Base-by-base conservation (phyloP, 2,113 vertebrate species). In the Vidua macroura region DNA sequence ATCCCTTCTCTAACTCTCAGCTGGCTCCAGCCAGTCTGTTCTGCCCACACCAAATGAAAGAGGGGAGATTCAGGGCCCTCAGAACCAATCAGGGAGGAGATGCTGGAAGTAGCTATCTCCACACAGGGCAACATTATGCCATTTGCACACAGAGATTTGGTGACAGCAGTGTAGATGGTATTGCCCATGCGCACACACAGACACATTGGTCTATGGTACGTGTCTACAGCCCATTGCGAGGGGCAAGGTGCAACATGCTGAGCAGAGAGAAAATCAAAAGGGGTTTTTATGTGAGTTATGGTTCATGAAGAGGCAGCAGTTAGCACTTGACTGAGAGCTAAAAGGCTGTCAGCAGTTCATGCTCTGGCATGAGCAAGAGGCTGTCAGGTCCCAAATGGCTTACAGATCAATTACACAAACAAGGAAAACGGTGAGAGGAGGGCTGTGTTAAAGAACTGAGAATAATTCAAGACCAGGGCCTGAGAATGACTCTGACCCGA, bases 191-290 rank as follows among this genome's bases (percentile, higher is more conserved):
- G 1, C 2, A 4, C 5, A 1, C 30, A 17, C 17, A 37, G 13
- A 41, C 35, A 56, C 0, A 1, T 0, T 1, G 9, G 49, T 52
- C 11, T 7, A 1, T 0, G 0, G 53, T 8, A 49, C 30, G 41
- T 53, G 31, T 17, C 30, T 60, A 25, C 18, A 46, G 31, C 31
- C 19, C 48, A 24, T 27, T 7, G 2, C 28, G 52, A 87, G 48
- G 13, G 51, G 23, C 7, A 7, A 11, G 28, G 43, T 39, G 60
- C 48, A 63, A 37, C 2, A 2, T 20, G 30, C 53, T 44, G 67
- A 78, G 53, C 23, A 75, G 76, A 59, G 41, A 73, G 44, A 58
- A 86, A 79, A 31, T 49, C 46, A 75, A 63, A 63, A 51, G 15
- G 41, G 19, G n/a, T 60, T 73, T 73, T 56, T 59, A 18, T 58